Base-by-base conservation (phyloP, 2,113 vertebrate genomes). In the Salminus brasiliensis region DNA sequence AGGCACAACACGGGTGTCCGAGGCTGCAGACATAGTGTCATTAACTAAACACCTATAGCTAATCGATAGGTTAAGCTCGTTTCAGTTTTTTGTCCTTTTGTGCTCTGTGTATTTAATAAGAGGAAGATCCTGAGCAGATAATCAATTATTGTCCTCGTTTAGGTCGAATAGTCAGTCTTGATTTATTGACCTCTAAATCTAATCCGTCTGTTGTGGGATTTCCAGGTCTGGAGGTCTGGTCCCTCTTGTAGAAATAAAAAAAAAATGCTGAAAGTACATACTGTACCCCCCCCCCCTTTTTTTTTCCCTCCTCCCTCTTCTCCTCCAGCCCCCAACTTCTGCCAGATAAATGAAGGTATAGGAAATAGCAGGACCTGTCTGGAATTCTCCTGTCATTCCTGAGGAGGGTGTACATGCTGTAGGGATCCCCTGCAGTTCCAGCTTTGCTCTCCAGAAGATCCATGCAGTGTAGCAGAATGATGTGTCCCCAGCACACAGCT, bases 301-400 rank as follows among this genome's bases (percentile, higher is more conserved):
- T n/a, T n/a, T n/a, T n/a, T n/a, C n/a, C n/a, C n/a, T n/a, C 52
- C 18, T n/a, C 23, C 52, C 18, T 5, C 1, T 2, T 62, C 18
- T 5, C 1, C 5, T 62, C 57, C 60, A 16, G 59, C 71, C 43
- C 63, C 55, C 71, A 84, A 81, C 36, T 47, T 73, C 70, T 79
- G 34, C 12, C 36, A 67, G 57, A 60, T 49, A 78, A 53, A 84
- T 69, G 69, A 43, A 29, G 57, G 62, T 70, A 73, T 32, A 74
- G 63, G 79, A 69, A 78, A 74, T 60, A 34, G 55, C 79, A 81
- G 49, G 75, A 63, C 49, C 74, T 53, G 45, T 76, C 71, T 62
- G 60, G 74, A 81, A 72, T 70, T 69, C 70, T 74, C 74, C 55
- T 69, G 65, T 71, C 75, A 78, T 62, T 74, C 65, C 71, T 15